phyloP scores from a whole-genome alignment of 2,113 vertebrate species.

The Sinocyclocheilus maitianheensis region DNA sequence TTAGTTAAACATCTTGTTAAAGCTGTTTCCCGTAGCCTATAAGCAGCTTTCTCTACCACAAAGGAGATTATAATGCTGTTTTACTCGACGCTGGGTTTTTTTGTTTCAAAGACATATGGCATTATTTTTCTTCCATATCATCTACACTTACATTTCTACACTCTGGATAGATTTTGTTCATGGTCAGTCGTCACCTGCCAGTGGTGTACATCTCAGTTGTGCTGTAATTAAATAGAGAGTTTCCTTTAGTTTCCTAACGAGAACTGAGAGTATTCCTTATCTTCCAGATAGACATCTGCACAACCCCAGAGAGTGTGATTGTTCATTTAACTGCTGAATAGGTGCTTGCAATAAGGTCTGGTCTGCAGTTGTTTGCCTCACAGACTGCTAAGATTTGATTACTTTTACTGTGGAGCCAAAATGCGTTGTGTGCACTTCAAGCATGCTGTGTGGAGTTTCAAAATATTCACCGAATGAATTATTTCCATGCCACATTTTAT shows the following conservation, averaged over 20 bases:
- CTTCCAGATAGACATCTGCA: not conserved
- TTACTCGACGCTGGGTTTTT: no score
- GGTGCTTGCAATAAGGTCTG: not conserved
- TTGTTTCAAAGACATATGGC: no score
- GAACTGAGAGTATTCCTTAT: not conserved
- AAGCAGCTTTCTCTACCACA: no score
- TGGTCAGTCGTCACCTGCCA: no score
- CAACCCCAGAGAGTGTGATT: no score
- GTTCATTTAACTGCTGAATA: not conserved
- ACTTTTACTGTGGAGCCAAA: not conserved
- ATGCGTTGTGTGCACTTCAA: not conserved
- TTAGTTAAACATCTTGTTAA: no score
- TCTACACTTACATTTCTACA: not conserved
- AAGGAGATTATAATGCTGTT: no score
- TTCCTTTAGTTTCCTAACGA: not conserved
- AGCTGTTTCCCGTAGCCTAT: no score
- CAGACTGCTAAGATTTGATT: not conserved
- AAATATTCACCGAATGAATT: not conserved
- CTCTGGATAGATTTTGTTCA: no score
- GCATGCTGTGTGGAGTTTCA: not conserved
- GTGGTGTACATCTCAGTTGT: not conserved
- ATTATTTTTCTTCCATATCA: no score
- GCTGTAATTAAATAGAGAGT: no score
- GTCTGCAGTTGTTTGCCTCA: constrained; percentile 2
- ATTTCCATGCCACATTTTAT: not conserved